Conservation (phyloP, 2,113 vertebrate genomes). For the Procavia capensis region DNA sequence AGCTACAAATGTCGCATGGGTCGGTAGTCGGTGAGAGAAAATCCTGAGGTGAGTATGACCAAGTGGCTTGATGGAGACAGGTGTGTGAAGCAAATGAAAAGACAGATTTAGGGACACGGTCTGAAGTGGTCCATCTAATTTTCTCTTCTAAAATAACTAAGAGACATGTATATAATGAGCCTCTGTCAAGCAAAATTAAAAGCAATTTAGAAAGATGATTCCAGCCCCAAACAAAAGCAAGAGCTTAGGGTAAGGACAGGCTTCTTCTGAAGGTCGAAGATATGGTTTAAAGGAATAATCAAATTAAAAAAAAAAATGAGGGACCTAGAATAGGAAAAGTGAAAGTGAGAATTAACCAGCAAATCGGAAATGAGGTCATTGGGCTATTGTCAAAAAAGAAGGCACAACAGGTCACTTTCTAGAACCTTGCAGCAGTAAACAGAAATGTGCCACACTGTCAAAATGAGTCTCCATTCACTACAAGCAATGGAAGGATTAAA, state of each 20-base stretch:
- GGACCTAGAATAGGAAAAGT: background rate
- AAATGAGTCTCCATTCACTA: background rate
- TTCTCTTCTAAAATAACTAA: background rate
- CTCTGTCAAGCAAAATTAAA: constrained; percentile 38
- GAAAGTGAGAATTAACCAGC: background rate
- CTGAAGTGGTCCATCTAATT: background rate
- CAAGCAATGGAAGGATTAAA: background rate
- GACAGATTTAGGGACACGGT: background rate
- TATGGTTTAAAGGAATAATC: background rate
- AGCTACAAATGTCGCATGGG: background rate
- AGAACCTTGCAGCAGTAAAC: background rate
- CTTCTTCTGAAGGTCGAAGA: background rate
- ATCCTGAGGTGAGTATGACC: background rate
- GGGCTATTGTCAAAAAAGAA: background rate
- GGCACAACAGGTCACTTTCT: background rate
- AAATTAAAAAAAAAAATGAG: background rate
- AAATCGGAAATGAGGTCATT: background rate
- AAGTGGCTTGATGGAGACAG: background rate
- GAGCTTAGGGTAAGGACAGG: background rate
- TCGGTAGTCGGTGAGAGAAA: background rate
- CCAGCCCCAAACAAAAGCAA: background rate
- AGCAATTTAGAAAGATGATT: background rate
- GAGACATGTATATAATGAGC: background rate
- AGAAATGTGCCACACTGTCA: background rate
- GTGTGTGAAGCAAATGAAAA: background rate